Evolutionary conservation across 2,797 vertebrate genomes (phyloP).

Genomic region (Notolepis coatsorum): DNA sequence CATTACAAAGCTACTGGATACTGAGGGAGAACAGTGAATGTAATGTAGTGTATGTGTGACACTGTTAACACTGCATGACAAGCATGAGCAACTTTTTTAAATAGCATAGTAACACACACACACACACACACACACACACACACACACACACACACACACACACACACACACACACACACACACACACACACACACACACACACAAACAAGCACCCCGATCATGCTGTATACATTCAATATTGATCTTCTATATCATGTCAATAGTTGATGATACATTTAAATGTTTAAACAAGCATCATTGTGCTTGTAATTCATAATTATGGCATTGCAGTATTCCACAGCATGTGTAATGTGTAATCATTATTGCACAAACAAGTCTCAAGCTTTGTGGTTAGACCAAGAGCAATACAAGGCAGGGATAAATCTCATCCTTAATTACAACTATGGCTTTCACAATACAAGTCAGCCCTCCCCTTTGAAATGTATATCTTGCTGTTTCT

Average conservation of each 20-base stretch:
- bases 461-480: conserved; percentile 58
- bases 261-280: conserved; percentile 16
- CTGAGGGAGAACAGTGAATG: conserved; percentile 15
- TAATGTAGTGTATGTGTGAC: conserved; percentile 20
- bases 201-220: conserved; percentile 37
- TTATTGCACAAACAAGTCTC: conserved; percentile 24
- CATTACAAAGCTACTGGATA: conserved; percentile 7
- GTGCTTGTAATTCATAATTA: no score
- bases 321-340: neutral
- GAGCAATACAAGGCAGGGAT: conserved; percentile 6
- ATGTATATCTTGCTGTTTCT: conserved; percentile 37
- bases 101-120: conserved; percentile 11
- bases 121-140: neutral
- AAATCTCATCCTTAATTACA: conserved; percentile 40
- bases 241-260: conserved; percentile 26
- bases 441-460: conserved; percentile 27
- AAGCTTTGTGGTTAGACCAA: conserved; percentile 31
- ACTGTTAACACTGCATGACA: conserved; percentile 22
- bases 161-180: conserved; percentile 6
- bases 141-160: conserved; percentile 1
- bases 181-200: neutral
- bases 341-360: neutral
- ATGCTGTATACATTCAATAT: conserved; percentile 46
- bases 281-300: conserved; percentile 44
- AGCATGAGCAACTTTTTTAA: conserved; percentile 35